Evolutionary conservation across 2,888 invertebrate species (phyloP).

Genomic region (Mimachlamys varia): DNA sequence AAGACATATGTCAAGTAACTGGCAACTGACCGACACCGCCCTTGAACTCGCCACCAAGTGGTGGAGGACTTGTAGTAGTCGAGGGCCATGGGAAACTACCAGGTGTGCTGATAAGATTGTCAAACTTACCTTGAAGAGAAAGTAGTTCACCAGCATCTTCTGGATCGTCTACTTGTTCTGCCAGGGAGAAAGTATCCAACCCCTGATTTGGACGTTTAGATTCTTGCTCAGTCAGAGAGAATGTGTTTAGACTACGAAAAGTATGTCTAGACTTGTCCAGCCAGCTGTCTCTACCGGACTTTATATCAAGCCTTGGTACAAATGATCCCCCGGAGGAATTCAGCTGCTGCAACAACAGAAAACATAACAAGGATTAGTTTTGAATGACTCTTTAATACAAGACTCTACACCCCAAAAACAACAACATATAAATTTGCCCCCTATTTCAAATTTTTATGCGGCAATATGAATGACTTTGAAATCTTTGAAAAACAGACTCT

Average conservation of each 20-base stretch:
- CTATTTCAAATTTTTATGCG: too few species aligned
- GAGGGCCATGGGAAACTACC: too few species aligned
- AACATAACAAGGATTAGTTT: too few species aligned
- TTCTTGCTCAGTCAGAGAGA: not conserved
- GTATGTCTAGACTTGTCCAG: not conserved
- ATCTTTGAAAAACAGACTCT: too few species aligned
- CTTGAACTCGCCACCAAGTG: too few species aligned
- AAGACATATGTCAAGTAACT: too few species aligned
- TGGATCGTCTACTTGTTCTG: conserved; percentile 9
- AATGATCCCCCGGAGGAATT: not conserved
- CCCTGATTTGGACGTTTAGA: not conserved
- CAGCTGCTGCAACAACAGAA: not conserved
- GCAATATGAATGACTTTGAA: too few species aligned
- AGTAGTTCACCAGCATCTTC: not conserved
- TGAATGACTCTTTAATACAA: too few species aligned
- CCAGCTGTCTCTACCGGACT: not conserved
- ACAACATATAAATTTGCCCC: too few species aligned
- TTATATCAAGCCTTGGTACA: not conserved
- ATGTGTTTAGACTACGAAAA: not conserved
- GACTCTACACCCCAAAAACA: too few species aligned
- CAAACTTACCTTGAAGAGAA: not conserved
- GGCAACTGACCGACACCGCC: too few species aligned
- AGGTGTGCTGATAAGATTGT: not conserved
- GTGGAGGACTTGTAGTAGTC: too few species aligned
- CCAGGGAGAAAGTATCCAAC: not conserved